Conservation (phyloP, 2,113 vertebrate species). For the Mobula hypostoma region DNA sequence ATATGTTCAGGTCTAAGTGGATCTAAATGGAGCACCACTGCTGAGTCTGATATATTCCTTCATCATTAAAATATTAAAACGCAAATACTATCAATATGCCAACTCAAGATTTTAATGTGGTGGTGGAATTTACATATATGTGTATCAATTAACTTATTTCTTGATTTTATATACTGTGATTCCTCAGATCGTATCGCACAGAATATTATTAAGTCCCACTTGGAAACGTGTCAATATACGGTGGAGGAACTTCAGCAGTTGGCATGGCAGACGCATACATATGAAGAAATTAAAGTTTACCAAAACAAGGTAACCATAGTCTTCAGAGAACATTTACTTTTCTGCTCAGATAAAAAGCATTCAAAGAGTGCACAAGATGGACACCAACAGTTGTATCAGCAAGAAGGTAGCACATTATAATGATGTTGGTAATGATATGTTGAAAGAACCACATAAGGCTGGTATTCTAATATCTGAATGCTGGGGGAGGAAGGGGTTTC, state of each 20-base stretch:
- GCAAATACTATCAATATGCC: not conserved
- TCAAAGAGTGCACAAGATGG: not conserved
- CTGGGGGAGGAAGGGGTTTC: no score
- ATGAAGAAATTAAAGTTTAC: constrained; percentile 95
- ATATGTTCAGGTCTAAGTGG: no score
- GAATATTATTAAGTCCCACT: constrained; percentile 97
- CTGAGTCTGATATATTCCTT: not conserved
- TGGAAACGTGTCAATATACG: constrained; percentile 98
- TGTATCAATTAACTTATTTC: constrained; percentile 36
- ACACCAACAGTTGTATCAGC: no score
- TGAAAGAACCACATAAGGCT: not conserved
- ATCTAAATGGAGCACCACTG: not conserved
- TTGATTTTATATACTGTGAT: constrained; percentile 36
- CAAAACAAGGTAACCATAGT: constrained; percentile 83
- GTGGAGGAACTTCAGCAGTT: constrained; percentile 93
- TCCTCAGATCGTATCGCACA: constrained; percentile 88
- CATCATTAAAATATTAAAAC: constrained; percentile 7
- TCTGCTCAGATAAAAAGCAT: not conserved
- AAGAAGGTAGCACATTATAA: not conserved
- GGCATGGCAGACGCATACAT: constrained; percentile 95
- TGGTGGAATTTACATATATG: not conserved
- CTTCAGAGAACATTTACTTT: not conserved
- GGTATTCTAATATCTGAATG: no score
- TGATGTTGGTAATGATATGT: not conserved
- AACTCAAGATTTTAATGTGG: not conserved